Percentiles rank a stretch among this genome's conserved stretches.
These are phyloP conservation scores for Origma solitaria DNA, from an alignment of 2,113 vertebrate genomes.

Conservation along the genomic window DNA sequence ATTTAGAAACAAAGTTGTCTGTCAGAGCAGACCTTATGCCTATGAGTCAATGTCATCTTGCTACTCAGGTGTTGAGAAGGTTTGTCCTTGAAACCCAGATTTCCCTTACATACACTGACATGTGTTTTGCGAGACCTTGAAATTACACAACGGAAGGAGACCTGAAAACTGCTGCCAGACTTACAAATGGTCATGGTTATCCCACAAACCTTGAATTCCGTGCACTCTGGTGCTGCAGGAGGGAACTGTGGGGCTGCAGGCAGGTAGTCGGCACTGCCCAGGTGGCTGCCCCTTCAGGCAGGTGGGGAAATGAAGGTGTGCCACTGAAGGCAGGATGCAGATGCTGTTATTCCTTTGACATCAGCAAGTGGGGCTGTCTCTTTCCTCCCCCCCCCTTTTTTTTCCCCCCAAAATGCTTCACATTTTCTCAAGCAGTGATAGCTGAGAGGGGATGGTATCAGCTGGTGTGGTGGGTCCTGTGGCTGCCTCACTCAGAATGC, in stretches of 20 bases:
- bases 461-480: fast-evolving
- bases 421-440: neutral
- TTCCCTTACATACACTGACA: neutral
- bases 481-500: neutral
- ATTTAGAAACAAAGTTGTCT: neutral
- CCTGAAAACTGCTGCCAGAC: neutral
- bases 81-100: constrained; percentile 32
- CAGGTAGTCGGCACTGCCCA: fast-evolving
- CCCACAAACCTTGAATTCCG: neutral
- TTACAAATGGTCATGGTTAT: neutral
- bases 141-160: neutral
- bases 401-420: neutral
- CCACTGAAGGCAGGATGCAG: neutral
- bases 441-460: fast-evolving
- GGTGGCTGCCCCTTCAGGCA: neutral
- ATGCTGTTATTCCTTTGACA: neutral
- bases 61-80: neutral
- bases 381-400: fast-evolving
- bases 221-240: neutral
- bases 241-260: neutral
- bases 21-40: neutral
- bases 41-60: constrained; percentile 27
- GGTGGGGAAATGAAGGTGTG: neutral
- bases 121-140: constrained; percentile 21
- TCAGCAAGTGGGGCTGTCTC: fast-evolving